A percentile compares a stretch with the other conserved stretches of the same genome.
Evolutionary conservation across 2,797 vertebrate genomes (phyloP).

Genomic region (Botia kubotai): DNA sequence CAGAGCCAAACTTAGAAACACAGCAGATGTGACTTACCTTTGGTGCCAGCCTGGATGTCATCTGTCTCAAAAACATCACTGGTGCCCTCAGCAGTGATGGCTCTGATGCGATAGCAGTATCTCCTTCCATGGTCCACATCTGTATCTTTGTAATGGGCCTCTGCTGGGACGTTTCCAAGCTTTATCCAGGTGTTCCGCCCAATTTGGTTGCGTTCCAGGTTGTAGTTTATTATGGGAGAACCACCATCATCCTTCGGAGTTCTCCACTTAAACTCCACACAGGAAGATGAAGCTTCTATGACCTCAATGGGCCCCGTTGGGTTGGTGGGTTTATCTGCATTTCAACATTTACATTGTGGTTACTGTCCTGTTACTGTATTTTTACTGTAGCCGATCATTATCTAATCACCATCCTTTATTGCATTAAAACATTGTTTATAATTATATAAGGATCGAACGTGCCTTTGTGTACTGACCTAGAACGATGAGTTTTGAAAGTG

Average conservation of each 20-base stretch:
- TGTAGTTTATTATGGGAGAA: constrained; percentile 77
- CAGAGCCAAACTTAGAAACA: not conserved
- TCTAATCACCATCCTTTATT: not conserved
- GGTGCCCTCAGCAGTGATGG: constrained; percentile 79
- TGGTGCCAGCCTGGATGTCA: constrained; percentile 84
- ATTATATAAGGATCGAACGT: not conserved
- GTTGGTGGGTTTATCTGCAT: constrained; percentile 85
- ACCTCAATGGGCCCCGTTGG: constrained; percentile 85
- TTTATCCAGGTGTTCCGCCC: constrained; percentile 85
- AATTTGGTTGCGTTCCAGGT: constrained; percentile 85
- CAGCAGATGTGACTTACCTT: constrained; percentile 75
- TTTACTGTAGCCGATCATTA: not conserved
- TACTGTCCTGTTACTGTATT: too few species aligned
- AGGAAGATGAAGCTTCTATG: constrained; percentile 74
- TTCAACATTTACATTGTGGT: constrained; percentile 10
- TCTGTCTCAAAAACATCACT: constrained; percentile 84
- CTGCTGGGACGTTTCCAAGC: constrained; percentile 79
- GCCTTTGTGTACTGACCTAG: constrained; percentile 74
- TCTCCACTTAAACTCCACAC: constrained; percentile 85
- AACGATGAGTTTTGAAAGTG: constrained; percentile 79
- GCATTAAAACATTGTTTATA: not conserved
- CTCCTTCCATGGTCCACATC: constrained; percentile 84
- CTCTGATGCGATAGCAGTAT: constrained; percentile 87
- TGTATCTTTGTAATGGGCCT: constrained; percentile 79
- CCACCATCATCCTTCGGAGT: constrained; percentile 86